Evolutionary conservation across 2,113 vertebrate species (phyloP).

Genomic region (Progne subis): DNA sequence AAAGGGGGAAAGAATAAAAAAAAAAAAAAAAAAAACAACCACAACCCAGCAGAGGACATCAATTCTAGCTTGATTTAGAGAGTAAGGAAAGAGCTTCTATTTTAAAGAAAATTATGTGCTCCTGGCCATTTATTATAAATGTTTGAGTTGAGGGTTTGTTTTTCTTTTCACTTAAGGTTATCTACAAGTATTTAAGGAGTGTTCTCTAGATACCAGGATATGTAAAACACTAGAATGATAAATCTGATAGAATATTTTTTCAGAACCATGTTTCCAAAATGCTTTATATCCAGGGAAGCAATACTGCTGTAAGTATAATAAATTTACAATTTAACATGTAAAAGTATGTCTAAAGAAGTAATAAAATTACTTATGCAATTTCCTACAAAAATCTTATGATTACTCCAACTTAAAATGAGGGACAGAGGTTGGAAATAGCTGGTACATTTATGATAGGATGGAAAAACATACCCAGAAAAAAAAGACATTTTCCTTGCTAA

Average conservation of each 20-base stretch:
- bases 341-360: background rate
- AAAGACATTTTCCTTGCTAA: background rate
- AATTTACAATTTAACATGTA: background rate
- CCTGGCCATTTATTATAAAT: background rate
- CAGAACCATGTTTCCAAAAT: background rate
- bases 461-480: background rate
- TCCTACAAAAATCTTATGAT: background rate
- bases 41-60: slow-evolving; percentile 36
- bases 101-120: slow-evolving; percentile 21
- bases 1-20: slow-evolving; percentile 38
- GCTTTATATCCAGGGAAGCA: background rate
- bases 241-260: background rate
- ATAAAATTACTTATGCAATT: background rate
- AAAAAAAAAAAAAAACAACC: slow-evolving; percentile 21
- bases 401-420: background rate
- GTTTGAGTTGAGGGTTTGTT: background rate
- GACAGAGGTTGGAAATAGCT: background rate
- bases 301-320: background rate
- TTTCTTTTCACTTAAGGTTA: background rate
- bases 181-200: background rate
- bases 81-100: slow-evolving; percentile 41
- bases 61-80: slow-evolving; percentile 44
- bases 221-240: background rate
- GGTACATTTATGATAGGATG: background rate
- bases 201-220: background rate